Base-by-base conservation (phyloP, 2,113 vertebrate species). In the Paradoxurus hermaphroditus region DNA sequence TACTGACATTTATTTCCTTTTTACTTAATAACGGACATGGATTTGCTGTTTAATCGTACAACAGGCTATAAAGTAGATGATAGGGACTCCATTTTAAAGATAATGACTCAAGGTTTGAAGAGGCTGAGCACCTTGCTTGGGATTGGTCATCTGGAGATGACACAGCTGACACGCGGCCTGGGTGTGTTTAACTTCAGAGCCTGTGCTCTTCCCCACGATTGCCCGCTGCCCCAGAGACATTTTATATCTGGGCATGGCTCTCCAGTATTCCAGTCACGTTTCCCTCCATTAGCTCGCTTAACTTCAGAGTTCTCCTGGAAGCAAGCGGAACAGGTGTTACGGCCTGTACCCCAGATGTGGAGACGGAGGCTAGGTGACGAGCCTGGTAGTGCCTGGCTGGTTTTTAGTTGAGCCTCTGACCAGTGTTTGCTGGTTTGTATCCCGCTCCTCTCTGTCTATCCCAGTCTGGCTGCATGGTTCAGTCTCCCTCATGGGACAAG, bases 331-430 rank as follows among this genome's bases (percentile, higher is more conserved):
- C 11, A 78, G 83, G 44, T 63, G 6, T 56, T 7, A 41, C 27
- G 65, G 67, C 41, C 19, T n/a, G 59, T 27, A 3, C 21, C 34
- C 12, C 27, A 65, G 41, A 78, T 41, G 15, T 53, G 36, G 49
- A 86, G 31, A 90, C 3, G 9, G 31, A 92, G 19, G 67, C 8
- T 1, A 41, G 65, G 0, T 9, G 23, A 31, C 34, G 13, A 27
- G 11, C 3, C 11, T 39, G 39, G 49, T 44, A 5, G n/a, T 6
- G 0, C 3, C 1, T 3, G 7, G 36, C 6, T 77, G 73, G 7
- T 41, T 56, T 82, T 56, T 31, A 86, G 73, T 49, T 68, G 86
- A 90, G 29, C 13, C 10, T 63, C 14, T 34, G 46, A 70, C 25
- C 39, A 11, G 0, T 51, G 44, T 95, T 94, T 86, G 27, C 25